Percentiles rank a stretch among this genome's conserved stretches.
Conservation (phyloP, 2,113 vertebrate genomes). For the Cephalopterus ornatus region DNA sequence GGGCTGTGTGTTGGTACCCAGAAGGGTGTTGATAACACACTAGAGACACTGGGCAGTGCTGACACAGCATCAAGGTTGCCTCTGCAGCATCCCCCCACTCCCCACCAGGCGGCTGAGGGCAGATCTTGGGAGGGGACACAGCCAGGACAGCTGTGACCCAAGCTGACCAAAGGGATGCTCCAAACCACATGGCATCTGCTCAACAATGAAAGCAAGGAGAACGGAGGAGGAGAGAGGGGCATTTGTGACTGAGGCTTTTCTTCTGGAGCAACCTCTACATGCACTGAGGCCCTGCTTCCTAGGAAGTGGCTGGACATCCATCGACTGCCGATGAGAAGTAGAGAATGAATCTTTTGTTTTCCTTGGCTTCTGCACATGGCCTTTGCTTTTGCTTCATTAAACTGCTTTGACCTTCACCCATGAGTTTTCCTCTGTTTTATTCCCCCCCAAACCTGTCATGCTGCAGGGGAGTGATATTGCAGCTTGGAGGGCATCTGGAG, state of each 20-base stretch:
- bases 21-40: too few relatives aligned
- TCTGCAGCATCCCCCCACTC: not conserved
- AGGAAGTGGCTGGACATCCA: not conserved
- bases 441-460: not conserved
- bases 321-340: accelerated
- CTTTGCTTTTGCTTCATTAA: not conserved
- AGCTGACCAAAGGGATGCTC: not conserved
- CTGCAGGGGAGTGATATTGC: not conserved
- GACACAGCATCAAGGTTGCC: not conserved
- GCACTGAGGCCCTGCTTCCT: not conserved
- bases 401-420: not conserved
- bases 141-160: not conserved
- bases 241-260: not conserved
- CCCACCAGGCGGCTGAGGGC: not conserved
- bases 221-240: not conserved
- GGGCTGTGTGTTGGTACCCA: too few relatives aligned
- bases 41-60: not conserved
- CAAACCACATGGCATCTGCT: not conserved
- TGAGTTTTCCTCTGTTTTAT: not conserved
- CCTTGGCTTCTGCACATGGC: not conserved
- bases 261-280: accelerated
- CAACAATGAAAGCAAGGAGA: not conserved
- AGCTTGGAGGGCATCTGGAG: not conserved
- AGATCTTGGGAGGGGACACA: not conserved
- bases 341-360: not conserved